Conservation (phyloP, 2,113 vertebrate genomes). For the Lathamus discolor region DNA sequence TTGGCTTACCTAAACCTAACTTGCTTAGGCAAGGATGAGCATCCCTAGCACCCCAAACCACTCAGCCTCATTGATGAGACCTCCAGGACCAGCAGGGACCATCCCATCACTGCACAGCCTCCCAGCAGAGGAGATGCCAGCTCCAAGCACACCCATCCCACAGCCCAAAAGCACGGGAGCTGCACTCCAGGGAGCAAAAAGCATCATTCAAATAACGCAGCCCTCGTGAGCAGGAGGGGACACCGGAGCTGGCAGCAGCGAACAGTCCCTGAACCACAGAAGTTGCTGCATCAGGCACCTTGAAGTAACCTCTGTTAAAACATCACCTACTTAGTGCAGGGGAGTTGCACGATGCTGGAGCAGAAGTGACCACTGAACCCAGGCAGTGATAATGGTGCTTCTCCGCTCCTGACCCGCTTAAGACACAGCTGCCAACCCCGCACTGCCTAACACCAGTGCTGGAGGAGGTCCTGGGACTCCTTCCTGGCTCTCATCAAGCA, state of each 20-base stretch:
- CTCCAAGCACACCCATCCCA: rapidly evolving
- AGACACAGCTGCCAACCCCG: not conserved
- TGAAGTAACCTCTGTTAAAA: constrained; percentile 26
- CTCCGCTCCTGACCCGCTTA: not conserved
- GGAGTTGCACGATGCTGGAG: not conserved
- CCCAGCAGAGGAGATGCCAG: not conserved
- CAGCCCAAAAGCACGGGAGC: not conserved
- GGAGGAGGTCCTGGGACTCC: not conserved
- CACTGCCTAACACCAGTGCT: not conserved
- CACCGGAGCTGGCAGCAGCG: not conserved
- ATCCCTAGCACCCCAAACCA: not conserved
- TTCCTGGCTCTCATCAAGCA: not conserved
- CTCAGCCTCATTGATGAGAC: rapidly evolving
- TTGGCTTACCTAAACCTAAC: not conserved
- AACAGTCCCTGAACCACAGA: not conserved
- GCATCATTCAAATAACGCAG: rapidly evolving
- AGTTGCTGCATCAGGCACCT: constrained; percentile 44
- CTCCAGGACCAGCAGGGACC: not conserved
- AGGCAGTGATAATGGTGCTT: not conserved
- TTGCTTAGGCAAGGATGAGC: no score
- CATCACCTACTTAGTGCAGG: not conserved
- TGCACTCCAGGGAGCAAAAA: not conserved
- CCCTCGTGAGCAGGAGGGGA: rapidly evolving
- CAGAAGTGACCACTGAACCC: not conserved
- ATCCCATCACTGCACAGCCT: rapidly evolving